Conservation (phyloP, 2,888 invertebrate species). For the Anthophora plumipes region DNA sequence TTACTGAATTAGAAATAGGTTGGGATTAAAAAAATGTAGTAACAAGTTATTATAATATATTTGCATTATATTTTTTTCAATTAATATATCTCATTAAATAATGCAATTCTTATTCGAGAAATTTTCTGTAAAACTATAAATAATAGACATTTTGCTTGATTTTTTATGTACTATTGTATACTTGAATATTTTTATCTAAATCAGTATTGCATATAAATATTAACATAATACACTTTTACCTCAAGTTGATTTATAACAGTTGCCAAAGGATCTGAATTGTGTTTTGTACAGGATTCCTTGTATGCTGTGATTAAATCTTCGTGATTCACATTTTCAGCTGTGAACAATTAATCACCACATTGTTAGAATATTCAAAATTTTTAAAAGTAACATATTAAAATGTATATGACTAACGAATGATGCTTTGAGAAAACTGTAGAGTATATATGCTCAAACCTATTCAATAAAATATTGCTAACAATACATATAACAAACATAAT, state of each 20-base stretch:
- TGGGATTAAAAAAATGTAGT: too few species aligned
- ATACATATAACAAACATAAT: slow-evolving; percentile 20
- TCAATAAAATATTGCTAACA: slow-evolving; percentile 20
- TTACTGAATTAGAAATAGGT: not conserved
- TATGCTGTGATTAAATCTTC: slow-evolving; percentile 91
- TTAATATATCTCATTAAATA: not conserved
- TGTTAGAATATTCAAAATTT: slow-evolving; percentile 16
- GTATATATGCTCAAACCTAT: slow-evolving; percentile 32
- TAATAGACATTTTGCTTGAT: not conserved
- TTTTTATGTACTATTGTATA: too few species aligned
- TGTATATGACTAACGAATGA: slow-evolving; percentile 37
- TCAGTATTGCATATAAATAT: not conserved
- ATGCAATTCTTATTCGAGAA: not conserved
- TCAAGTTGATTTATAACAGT: slow-evolving; percentile 90
- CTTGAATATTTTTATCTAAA: not conserved
- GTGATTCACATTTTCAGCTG: slow-evolving; percentile 88
- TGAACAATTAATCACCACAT: slow-evolving; percentile 77
- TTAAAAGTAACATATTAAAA: slow-evolving; percentile 12
- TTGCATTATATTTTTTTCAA: not conserved
- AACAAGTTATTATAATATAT: too few species aligned
- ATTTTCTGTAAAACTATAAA: not conserved
- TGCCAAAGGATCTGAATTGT: slow-evolving; percentile 89
- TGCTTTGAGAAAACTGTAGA: slow-evolving; percentile 17
- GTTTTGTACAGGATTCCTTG: slow-evolving; percentile 89
- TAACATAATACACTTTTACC: slow-evolving; percentile 84